phyloP scores from a whole-genome alignment of 2,888 invertebrate genomes.

The Rotaria socialis region DNA sequence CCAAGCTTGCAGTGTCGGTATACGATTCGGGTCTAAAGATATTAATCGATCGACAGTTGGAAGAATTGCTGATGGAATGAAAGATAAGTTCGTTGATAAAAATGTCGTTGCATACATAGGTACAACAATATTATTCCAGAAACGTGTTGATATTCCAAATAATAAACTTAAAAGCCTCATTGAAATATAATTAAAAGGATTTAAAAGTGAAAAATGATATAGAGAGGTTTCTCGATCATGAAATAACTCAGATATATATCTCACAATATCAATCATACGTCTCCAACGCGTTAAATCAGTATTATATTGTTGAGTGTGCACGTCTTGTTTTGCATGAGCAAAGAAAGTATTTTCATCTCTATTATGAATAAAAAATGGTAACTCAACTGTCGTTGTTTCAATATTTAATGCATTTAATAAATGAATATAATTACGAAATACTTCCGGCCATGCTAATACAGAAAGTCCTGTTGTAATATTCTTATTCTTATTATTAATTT shows the following conservation, averaged over 20 bases:
- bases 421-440: constrained; percentile 13
- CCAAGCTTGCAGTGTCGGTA: neutral
- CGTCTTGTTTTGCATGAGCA: neutral
- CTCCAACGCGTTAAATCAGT: neutral
- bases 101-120: neutral
- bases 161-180: neutral
- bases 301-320: neutral
- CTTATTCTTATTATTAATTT: neutral
- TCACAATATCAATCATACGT: neutral
- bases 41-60: neutral
- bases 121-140: neutral
- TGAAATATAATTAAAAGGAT: constrained; percentile 7
- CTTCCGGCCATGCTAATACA: neutral
- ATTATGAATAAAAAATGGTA: constrained; percentile 6
- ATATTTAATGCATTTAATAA: neutral
- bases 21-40: neutral
- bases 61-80: neutral
- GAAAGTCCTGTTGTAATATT: neutral
- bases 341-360: neutral
- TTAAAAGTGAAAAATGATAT: neutral
- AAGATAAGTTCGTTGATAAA: constrained; percentile 1
- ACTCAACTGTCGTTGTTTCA: neutral
- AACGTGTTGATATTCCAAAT: neutral
- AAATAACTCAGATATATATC: neutral
- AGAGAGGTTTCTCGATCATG: neutral